phyloP scores from a whole-genome alignment of 2,797 vertebrate genomes.

The Coranthus polyacanthus region DNA sequence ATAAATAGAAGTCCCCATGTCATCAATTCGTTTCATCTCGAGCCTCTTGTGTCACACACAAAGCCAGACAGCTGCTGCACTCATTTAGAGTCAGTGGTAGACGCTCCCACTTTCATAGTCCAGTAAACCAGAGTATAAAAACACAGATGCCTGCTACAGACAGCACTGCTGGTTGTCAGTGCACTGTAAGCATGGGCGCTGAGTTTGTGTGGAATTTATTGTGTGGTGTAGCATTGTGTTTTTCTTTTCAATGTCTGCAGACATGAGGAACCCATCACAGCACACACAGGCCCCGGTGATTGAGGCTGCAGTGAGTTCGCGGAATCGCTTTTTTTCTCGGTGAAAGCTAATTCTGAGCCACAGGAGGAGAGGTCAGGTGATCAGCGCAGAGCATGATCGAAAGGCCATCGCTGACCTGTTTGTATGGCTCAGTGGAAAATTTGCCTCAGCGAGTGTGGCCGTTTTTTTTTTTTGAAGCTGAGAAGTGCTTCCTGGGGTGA shows the following conservation, averaged over 20 bases:
- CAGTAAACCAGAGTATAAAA: constrained; percentile 67
- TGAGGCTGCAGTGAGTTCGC: constrained; percentile 44
- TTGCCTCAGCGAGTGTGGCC: constrained; percentile 17
- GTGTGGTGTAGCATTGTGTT: constrained; percentile 49
- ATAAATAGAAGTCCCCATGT: constrained; percentile 19
- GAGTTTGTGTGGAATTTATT: constrained; percentile 40
- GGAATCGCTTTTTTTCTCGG: constrained; percentile 52
- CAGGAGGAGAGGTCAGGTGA: constrained; percentile 25
- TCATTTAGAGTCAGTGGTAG: constrained; percentile 51
- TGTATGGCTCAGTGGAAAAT: constrained; percentile 66
- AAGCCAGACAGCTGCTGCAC: constrained; percentile 48
- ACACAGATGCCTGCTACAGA: constrained; percentile 44
- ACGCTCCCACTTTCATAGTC: constrained; percentile 65
- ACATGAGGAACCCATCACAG: constrained; percentile 63
- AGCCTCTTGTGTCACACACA: constrained; percentile 54
- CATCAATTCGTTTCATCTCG: constrained; percentile 42
- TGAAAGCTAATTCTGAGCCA: constrained; percentile 35
- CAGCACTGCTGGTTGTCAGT: constrained; percentile 30
- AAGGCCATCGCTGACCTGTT: constrained; percentile 49
- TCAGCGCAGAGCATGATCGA: constrained; percentile 48
- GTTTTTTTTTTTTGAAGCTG: constrained; percentile 31
- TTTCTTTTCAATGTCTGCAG: constrained; percentile 49
- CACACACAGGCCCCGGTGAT: constrained; percentile 48
- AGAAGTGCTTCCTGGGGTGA: constrained; percentile 62
- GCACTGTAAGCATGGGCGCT: constrained; percentile 22